Evolutionary conservation across 2,888 invertebrate species (phyloP).

Genomic region (Nesidiocoris tenuis): DNA sequence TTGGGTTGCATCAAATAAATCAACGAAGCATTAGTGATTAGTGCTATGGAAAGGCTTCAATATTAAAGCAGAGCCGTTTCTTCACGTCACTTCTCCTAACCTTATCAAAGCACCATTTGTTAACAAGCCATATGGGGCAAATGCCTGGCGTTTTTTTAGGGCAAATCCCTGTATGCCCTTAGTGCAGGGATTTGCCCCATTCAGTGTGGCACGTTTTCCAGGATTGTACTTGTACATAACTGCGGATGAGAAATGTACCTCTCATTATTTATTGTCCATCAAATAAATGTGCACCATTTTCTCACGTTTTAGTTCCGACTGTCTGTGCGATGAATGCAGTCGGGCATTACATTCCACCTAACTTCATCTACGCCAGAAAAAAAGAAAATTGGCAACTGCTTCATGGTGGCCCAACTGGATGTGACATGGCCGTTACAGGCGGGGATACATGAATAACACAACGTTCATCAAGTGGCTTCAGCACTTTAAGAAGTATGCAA

Average conservation of each 20-base stretch:
- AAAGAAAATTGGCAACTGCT: constrained; percentile 35
- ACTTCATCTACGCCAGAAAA: constrained; percentile 46
- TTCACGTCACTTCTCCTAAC: too few relatives aligned
- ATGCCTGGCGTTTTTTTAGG: too few relatives aligned
- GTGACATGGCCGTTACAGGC: constrained; percentile 43
- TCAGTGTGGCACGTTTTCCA: too few relatives aligned
- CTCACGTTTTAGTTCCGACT: constrained; percentile 45
- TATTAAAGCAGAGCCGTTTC: too few relatives aligned
- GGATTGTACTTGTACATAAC: constrained; percentile 3
- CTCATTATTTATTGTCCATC: constrained; percentile 45
- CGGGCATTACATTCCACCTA: constrained; percentile 44
- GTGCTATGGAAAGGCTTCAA: too few relatives aligned
- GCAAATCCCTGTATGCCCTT: too few relatives aligned
- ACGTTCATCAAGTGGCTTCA: constrained; percentile 35
- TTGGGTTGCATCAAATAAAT: too few relatives aligned
- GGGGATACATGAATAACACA: constrained; percentile 45
- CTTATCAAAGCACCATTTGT: too few relatives aligned
- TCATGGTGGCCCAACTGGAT: constrained; percentile 35
- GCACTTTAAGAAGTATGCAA: constrained; percentile 5
- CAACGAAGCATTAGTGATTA: too few relatives aligned
- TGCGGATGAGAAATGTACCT: constrained; percentile 43
- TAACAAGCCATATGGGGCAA: too few relatives aligned
- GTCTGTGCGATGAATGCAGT: constrained; percentile 43
- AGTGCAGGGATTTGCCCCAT: too few relatives aligned
- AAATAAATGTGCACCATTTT: constrained; percentile 38